Evolutionary conservation across 1,140 invertebrate species (phyloP).

Genomic region (Geopemphigus sp.): DNA sequence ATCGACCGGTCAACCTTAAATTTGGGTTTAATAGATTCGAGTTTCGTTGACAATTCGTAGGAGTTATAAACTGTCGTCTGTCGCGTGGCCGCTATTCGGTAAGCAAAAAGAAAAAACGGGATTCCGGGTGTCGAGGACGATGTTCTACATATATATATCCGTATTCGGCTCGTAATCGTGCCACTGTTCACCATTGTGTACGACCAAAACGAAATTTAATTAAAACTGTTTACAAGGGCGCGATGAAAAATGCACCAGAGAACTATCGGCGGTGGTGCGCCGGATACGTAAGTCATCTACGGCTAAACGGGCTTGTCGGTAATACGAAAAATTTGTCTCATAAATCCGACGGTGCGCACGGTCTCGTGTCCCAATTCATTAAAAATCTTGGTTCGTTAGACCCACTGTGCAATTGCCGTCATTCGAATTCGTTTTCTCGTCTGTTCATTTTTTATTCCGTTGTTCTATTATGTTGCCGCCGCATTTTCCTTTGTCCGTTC

Average conservation of each 20-base stretch:
- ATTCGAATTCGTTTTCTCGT: not conserved
- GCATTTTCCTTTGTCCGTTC: not conserved
- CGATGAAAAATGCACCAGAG: not conserved
- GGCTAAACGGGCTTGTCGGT: not conserved
- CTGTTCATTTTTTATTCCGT: not conserved
- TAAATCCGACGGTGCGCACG: constrained; percentile 12
- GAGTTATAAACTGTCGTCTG: no score
- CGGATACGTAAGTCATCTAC: not conserved
- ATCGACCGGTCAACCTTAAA: no score
- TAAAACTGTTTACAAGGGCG: not conserved
- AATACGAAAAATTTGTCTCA: not conserved
- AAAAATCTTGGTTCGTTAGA: constrained; percentile 31
- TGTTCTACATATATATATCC: no score
- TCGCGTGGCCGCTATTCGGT: no score
- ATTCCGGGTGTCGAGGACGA: no score
- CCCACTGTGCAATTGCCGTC: constrained; percentile 14
- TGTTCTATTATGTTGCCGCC: constrained; percentile 6
- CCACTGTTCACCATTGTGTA: not conserved
- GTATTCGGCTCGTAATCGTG: not conserved
- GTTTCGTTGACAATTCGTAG: no score
- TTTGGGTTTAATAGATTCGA: no score
- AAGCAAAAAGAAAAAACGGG: no score
- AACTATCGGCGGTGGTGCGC: not conserved
- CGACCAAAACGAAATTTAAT: not conserved
- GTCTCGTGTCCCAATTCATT: constrained; percentile 12